These are phyloP conservation scores for Pseudochirops cupreus DNA, from an alignment of 2,797 vertebrate species.

Conservation along the genomic window DNA sequence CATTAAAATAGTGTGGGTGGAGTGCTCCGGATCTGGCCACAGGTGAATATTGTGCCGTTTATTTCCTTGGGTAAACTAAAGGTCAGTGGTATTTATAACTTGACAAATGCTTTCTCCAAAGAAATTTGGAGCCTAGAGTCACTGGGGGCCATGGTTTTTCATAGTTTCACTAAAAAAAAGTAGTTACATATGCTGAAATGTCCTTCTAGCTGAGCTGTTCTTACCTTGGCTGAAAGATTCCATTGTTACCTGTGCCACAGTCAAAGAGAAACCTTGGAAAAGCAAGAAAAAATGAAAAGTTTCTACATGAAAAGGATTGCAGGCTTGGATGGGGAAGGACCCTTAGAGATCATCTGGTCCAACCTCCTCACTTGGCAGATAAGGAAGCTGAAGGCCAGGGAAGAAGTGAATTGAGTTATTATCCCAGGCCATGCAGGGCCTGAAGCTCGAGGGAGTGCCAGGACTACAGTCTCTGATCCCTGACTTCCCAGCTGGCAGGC, in stretches of 20 bases:
- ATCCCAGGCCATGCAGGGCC: not conserved
- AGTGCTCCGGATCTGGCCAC: not conserved
- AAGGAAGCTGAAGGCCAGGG: not conserved
- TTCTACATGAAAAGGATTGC: not conserved
- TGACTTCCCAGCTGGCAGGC: not conserved
- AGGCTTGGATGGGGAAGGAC: not conserved
- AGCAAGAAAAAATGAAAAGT: not conserved
- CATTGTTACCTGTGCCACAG: not conserved
- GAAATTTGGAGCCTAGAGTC: not conserved
- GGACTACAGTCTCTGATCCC: not conserved
- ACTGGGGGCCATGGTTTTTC: not conserved
- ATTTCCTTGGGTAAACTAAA: not conserved
- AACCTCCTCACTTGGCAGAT: not conserved
- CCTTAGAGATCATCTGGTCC: not conserved
- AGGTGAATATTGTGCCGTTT: not conserved
- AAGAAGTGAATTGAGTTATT: not conserved
- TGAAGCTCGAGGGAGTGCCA: not conserved
- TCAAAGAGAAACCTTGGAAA: conserved; percentile 41
- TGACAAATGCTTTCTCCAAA: not conserved
- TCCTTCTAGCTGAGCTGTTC: not conserved
- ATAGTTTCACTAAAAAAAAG: conserved; percentile 23
- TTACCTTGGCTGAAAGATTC: not conserved
- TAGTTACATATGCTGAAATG: conserved; percentile 7
- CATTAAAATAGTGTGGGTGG: conserved; percentile 23
- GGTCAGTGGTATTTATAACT: not conserved